Base-by-base conservation (phyloP, 2,113 vertebrate species). In the Pseudopodoces humilis region DNA sequence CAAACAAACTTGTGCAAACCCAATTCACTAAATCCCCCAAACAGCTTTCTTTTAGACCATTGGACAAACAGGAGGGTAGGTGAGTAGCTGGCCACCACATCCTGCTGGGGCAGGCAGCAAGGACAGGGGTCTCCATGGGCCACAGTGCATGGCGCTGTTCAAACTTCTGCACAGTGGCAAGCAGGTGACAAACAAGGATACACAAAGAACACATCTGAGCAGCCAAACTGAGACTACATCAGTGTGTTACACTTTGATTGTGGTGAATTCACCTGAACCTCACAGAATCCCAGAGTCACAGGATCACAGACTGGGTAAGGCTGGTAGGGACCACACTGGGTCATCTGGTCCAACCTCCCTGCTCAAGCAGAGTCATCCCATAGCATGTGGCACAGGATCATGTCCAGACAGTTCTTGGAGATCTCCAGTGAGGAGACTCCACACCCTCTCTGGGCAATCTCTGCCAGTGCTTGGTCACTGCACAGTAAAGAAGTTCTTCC, bases 111-210 rank as follows among this genome's bases (percentile, higher is more conserved):
- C 39, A 39, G 46, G 21, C 47, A 43, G 49, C 33, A 78, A 43
- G 30, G 27, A 46, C 23, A 75, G 13, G n/a, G 50, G 31, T 25
- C 60, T 62, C 58, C 43, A 58, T 1, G 3, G n/a, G 75, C 41
- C 53, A 31, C 7, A 15, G 67, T 30, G 18, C 31, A 31, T 0
- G 1, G 31, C 0, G 0, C 15, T 52, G 9, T 15, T 23, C 49
- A 31, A 60, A 37, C 14, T 49, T 2, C 43, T 68, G 44, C 35
- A 31, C 43, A 56, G 53, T 12, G n/a, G 15, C 22, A 76, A 69
- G 71, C 37, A 77, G 49, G 10, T 31, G 59, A n/a, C 49, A 80
- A 52, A 78, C 28, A 31, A 59, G 27, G 5, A 47, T 58, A 53
- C 12, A 69, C 37, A 64, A 74, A 78, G 35, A 64, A n/a, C 14